phyloP scores from a whole-genome alignment of 2,888 invertebrate species.

The Plagodis pulveraria region DNA sequence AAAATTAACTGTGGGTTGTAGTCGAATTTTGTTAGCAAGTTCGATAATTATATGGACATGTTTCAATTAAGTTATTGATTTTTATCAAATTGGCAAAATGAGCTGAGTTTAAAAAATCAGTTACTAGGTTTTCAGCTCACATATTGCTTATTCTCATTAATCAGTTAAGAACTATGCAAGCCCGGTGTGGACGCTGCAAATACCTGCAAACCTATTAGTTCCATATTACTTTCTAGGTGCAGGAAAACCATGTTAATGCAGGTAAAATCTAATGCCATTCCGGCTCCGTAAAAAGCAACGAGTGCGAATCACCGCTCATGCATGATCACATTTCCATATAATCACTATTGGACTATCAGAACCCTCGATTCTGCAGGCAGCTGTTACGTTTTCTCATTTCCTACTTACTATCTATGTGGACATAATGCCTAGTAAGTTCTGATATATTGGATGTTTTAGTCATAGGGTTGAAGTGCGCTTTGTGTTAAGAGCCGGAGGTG shows the following conservation, averaged over 20 bases:
- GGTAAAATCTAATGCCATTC: constrained; percentile 20
- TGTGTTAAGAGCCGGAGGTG: neutral
- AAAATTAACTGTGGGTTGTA: too few species aligned
- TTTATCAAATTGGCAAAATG: too few species aligned
- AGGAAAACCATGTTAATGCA: constrained; percentile 18
- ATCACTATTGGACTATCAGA: constrained; percentile 57
- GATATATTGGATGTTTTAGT: constrained; percentile 2
- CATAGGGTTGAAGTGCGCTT: neutral
- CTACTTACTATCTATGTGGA: constrained; percentile 39
- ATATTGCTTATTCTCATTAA: too few species aligned
- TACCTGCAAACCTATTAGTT: too few species aligned
- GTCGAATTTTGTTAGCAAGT: too few species aligned
- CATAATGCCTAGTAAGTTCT: neutral
- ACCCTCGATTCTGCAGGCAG: constrained; percentile 49
- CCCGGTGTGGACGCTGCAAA: too few species aligned
- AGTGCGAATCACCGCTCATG: constrained; percentile 55
- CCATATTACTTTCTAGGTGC: neutral
- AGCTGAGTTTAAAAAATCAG: too few species aligned
- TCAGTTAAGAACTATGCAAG: too few species aligned
- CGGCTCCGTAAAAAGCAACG: constrained; percentile 49
- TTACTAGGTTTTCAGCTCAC: too few species aligned
- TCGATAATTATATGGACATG: too few species aligned
- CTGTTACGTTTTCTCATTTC: constrained; percentile 58
- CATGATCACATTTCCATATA: constrained; percentile 62
- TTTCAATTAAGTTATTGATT: too few species aligned